phyloP scores from a whole-genome alignment of 2,888 invertebrate genomes.

The Nomada fabriciana region DNA sequence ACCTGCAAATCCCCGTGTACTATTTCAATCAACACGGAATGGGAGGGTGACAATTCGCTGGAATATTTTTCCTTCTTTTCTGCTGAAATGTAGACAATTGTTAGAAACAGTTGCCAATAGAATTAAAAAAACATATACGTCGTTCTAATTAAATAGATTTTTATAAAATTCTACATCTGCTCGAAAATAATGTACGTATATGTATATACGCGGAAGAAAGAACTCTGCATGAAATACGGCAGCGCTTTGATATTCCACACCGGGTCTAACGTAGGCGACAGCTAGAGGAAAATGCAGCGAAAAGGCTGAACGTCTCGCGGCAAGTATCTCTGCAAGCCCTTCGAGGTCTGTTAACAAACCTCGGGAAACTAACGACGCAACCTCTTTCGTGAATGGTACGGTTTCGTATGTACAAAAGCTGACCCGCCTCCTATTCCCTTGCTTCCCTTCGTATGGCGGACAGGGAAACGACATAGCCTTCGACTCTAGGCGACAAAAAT shows the following conservation, averaged over 20 bases:
- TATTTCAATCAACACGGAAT: too few species aligned
- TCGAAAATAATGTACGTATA: background rate
- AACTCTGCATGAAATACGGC: constrained; percentile 21
- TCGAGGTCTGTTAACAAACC: constrained; percentile 71
- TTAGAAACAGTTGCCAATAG: too few species aligned
- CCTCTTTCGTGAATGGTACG: constrained; percentile 61
- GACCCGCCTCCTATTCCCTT: constrained; percentile 63
- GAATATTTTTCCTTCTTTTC: too few species aligned
- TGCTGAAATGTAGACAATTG: too few species aligned
- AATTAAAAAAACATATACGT: too few species aligned
- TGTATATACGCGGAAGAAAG: constrained; percentile 24
- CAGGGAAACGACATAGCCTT: background rate
- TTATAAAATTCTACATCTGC: too few species aligned
- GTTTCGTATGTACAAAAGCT: constrained; percentile 81
- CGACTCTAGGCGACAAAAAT: background rate
- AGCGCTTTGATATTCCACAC: constrained; percentile 63
- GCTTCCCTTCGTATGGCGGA: background rate
- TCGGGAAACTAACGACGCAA: constrained; percentile 70
- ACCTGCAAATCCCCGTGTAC: too few species aligned
- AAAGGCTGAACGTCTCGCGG: constrained; percentile 42
- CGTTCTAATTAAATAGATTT: too few species aligned
- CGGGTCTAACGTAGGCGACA: constrained; percentile 36
- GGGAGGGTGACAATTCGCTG: too few species aligned
- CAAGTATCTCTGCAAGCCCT: constrained; percentile 54
- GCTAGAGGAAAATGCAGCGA: constrained; percentile 31